Evolutionary conservation across 2,797 vertebrate genomes (phyloP), one percentile per base, ranked within the genome.

Genomic region (Macrochelys suwanniensis): DNA sequence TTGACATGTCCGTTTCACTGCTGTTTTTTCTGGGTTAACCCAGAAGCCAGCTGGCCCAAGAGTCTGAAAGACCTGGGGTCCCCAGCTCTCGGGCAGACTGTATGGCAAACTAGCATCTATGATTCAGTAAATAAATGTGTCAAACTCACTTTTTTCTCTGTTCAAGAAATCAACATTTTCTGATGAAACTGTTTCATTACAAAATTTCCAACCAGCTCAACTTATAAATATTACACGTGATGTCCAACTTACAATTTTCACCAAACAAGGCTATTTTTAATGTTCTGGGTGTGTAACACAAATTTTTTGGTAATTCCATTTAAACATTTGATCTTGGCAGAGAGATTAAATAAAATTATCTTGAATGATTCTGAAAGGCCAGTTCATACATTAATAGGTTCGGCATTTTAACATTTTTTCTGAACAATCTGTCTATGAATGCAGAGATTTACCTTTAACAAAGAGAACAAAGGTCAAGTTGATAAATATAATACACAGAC

Each of bases 321-420:
- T 90, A 90, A 84, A 10, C 65, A 49, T 82, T 42, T 71, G 19
- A 42, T 71, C 19, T 23, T 42, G 65, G 19, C 19, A 80, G 42
- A 42, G 6, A 82, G 42, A 85, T 91, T 85, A 93, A 51, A 76
- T 76, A 61, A 85, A 93, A 94, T 45, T 16, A 23, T 84, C 1
- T 57, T 50, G 61, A 83, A 54, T 71, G 31, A 94, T 71, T 59
- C 68, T 76, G 54, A 96, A 95, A 85, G 28, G 26, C 84, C 92
- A 92, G 54, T 88, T 95, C 87, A 87, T 79, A 11, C 10, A 42
- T 83, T 77, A 88, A 77, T 93, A 77, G 86, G 59, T 76, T 7
- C 6, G 80, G 2, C 4, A 15, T 87, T 88, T 83, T 0, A 49
- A 74, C 65, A n/a, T 76, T 78, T 37, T 19, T 61, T 31, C 12